Conservation (phyloP, 2,888 invertebrate genomes). For the Rotaria magnacalcarata region DNA sequence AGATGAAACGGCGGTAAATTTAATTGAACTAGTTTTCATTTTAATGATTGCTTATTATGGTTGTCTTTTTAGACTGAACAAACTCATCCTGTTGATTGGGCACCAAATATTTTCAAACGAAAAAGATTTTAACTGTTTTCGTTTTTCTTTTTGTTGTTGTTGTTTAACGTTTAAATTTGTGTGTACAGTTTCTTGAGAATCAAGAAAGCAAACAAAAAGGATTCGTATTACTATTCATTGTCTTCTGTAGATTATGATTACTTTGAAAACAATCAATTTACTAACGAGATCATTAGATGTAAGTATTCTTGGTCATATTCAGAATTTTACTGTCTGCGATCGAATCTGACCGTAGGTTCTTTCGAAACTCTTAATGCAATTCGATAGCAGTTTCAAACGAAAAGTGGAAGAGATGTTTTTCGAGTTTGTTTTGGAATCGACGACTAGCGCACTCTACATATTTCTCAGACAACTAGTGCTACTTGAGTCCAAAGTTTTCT, state of each 20-base stretch:
- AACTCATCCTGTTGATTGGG: constrained; percentile 91
- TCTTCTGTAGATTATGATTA: constrained; percentile 1
- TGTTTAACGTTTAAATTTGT: not conserved
- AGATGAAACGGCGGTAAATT: constrained; percentile 76
- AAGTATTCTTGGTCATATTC: not conserved
- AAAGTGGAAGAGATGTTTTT: too few relatives aligned
- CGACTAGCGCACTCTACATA: too few relatives aligned
- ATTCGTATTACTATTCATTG: not conserved
- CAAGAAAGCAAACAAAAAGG: not conserved
- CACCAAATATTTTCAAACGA: constrained; percentile 87
- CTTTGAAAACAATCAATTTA: not conserved
- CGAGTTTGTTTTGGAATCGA: too few relatives aligned
- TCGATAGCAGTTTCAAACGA: too few relatives aligned
- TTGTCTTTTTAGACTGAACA: constrained; percentile 72
- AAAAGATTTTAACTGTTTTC: constrained; percentile 65
- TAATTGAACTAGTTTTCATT: not conserved
- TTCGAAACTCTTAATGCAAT: too few relatives aligned
- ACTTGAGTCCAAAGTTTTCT: too few relatives aligned
- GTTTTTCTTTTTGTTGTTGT: not conserved
- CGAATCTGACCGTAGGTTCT: too few relatives aligned
- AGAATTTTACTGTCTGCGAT: not conserved
- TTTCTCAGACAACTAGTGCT: too few relatives aligned
- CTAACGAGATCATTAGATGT: not conserved
- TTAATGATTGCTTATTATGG: constrained; percentile 16
- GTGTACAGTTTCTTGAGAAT: constrained; percentile 6